Conservation (phyloP, 2,888 invertebrate genomes). For the Epistrophe eligans region DNA sequence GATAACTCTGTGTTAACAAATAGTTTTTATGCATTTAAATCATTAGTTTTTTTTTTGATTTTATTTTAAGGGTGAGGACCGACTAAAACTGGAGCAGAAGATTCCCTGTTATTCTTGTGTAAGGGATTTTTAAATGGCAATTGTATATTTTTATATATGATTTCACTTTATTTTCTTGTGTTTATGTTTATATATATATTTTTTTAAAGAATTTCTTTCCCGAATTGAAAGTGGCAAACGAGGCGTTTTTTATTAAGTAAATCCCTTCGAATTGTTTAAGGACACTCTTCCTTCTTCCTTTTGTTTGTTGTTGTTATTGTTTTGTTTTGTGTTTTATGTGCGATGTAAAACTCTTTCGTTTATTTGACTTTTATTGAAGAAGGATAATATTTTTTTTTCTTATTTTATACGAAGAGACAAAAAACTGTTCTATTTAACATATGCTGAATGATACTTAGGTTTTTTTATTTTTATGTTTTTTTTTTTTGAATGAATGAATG, state of each 20-base stretch:
- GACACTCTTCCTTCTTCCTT: conserved; percentile 49
- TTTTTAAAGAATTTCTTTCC: background rate
- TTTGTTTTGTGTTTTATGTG: conserved; percentile 71
- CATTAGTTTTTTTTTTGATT: background rate
- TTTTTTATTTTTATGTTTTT: background rate
- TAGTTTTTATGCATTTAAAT: conserved; percentile 18
- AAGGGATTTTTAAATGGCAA: conserved; percentile 68
- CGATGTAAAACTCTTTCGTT: conserved; percentile 68
- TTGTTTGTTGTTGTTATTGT: background rate
- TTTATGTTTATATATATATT: background rate
- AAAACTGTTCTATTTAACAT: conserved; percentile 45
- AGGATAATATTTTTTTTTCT: conserved; percentile 62
- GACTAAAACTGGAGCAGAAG: conserved; percentile 15
- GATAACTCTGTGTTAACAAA: background rate
- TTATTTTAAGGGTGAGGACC: background rate
- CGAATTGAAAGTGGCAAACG: conserved; percentile 65
- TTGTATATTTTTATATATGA: conserved; percentile 19
- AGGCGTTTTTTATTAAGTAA: conserved; percentile 65
- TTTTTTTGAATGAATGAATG: conserved; percentile 17
- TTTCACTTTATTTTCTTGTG: conserved; percentile 1
- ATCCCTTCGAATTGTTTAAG: conserved; percentile 61
- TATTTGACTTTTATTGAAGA: conserved; percentile 70
- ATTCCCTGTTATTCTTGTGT: conserved; percentile 2
- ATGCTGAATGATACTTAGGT: conserved; percentile 14
- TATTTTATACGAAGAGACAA: background rate